Conservation (phyloP, 2,888 invertebrate species). For the Axea sp. region DNA sequence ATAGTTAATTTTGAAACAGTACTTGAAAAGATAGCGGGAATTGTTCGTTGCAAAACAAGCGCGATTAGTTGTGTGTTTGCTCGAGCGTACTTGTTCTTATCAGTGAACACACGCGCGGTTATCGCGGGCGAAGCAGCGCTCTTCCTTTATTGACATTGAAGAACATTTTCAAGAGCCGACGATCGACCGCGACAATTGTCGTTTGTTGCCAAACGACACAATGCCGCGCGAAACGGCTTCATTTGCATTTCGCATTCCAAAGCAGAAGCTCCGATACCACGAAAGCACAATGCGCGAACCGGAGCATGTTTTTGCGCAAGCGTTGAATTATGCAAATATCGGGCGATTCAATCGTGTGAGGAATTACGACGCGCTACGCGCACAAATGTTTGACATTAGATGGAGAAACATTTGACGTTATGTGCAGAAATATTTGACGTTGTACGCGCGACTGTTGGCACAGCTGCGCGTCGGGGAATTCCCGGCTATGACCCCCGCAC, state of each 20-base stretch:
- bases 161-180: conserved; percentile 5
- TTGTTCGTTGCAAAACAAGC: too few species aligned
- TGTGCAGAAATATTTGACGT: conserved; percentile 37
- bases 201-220: neutral
- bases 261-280: conserved; percentile 8
- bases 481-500: conserved; percentile 37
- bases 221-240: conserved; percentile 12
- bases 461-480: conserved; percentile 53
- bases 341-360: conserved; percentile 1
- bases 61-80: too few species aligned
- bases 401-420: too few species aligned
- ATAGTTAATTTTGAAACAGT: too few species aligned
- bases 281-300: too few species aligned
- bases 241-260: conserved; percentile 41
- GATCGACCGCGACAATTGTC: conserved; percentile 3
- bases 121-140: conserved; percentile 1
- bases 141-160: conserved; percentile 22
- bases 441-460: conserved; percentile 32
- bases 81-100: too few species aligned
- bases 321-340: conserved; percentile 23
- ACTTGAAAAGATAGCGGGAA: too few species aligned
- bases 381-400: conserved; percentile 36
- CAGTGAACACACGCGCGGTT: conserved; percentile 2
- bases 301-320: too few species aligned
- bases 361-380: conserved; percentile 22